These are phyloP conservation scores for Meleagris gallopavo DNA, from an alignment of 2,113 vertebrate species.

Conservation along the genomic window DNA sequence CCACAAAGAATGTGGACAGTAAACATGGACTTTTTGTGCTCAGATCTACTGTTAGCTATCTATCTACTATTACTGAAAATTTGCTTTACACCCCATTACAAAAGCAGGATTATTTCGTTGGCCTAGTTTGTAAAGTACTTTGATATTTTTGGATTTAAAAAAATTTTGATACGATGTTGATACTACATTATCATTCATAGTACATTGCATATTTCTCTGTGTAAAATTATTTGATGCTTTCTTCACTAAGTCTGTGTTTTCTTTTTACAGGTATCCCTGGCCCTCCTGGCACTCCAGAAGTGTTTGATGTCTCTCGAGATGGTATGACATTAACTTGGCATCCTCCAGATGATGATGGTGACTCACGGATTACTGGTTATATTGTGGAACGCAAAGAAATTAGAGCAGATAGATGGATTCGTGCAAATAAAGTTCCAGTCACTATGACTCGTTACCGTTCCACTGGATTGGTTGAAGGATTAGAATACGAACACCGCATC, in stretches of 20 bases:
- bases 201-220: not conserved
- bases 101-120: not conserved
- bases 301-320: conserved; percentile 94
- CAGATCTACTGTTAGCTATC: not conserved
- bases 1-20: not conserved
- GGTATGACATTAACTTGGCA: conserved; percentile 98
- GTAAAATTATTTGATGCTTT: not conserved
- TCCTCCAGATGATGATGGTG: conserved; percentile 93
- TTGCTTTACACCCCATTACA: not conserved
- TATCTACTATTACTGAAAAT: not conserved
- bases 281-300: conserved; percentile 90
- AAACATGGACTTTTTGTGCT: conserved; percentile 7
- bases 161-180: not conserved
- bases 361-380: conserved; percentile 93
- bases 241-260: not conserved
- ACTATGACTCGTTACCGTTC: conserved; percentile 98
- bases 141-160: not conserved
- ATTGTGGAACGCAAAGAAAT: conserved; percentile 98
- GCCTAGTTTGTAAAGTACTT: not conserved
- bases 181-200: not conserved
- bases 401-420: conserved; percentile 94
- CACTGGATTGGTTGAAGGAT: conserved; percentile 93
- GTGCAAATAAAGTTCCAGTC: conserved; percentile 95
- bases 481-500: conserved; percentile 97
- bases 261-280: conserved; percentile 86